phyloP scores from a whole-genome alignment of 2,113 vertebrate genomes.

The Engystomops pustulosus region DNA sequence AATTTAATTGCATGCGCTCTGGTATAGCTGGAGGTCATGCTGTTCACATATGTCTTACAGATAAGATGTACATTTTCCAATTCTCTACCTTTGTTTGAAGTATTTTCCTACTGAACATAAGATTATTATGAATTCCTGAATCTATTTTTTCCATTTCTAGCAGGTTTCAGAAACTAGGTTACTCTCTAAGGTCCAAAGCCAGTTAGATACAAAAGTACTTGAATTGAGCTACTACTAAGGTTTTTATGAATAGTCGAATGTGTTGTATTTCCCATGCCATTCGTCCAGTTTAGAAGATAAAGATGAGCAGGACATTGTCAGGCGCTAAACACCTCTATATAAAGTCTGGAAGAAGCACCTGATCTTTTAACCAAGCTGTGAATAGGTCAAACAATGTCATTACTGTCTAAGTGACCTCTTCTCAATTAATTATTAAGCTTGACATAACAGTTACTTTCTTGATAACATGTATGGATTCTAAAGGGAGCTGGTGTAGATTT shows the following conservation, averaged over 20 bases:
- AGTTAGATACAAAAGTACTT: neutral
- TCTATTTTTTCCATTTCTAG: neutral
- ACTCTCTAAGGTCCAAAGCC: neutral
- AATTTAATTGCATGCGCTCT: neutral
- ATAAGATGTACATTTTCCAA: neutral
- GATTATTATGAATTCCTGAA: neutral
- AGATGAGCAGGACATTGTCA: neutral
- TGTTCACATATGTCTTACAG: conserved; percentile 6
- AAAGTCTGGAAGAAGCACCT: neutral
- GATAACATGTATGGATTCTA: too few species aligned
- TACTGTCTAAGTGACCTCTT: neutral
- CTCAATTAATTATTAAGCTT: neutral
- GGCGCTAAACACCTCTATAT: neutral
- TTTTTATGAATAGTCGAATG: too few species aligned
- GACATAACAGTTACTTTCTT: neutral
- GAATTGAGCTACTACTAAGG: neutral
- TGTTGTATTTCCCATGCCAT: neutral
- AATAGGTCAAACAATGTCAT: neutral
- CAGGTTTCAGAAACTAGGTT: neutral
- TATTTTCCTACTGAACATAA: neutral
- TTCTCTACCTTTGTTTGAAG: neutral
- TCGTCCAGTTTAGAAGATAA: neutral
- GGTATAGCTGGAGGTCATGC: neutral
- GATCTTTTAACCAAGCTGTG: neutral
- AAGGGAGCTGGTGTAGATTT: too few species aligned